Conservation (phyloP, 1,140 invertebrate genomes). For the Lepidurus arcticus region DNA sequence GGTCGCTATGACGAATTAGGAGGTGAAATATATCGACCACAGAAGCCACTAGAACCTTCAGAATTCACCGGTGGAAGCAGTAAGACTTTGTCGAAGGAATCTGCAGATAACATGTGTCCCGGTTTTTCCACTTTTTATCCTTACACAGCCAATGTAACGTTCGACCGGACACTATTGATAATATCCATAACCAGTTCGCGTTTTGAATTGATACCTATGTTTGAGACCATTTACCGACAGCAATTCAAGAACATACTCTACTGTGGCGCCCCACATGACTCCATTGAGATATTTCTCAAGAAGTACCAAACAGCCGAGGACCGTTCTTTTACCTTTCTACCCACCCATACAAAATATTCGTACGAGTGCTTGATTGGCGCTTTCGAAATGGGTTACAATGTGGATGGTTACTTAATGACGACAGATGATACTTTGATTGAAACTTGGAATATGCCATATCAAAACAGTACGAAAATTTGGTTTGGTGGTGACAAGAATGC, state of each 20-base stretch:
- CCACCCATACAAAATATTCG: slow-evolving; percentile 40
- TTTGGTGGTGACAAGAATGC: slow-evolving; percentile 37
- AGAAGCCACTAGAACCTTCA: slow-evolving; percentile 1
- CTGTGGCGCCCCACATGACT: slow-evolving; percentile 42
- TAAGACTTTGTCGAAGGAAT: slow-evolving; percentile 39
- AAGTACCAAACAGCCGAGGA: slow-evolving; percentile 40
- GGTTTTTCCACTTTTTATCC: slow-evolving; percentile 40
- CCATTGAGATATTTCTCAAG: slow-evolving; percentile 40
- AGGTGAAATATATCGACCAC: neutral
- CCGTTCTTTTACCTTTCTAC: slow-evolving; percentile 41
- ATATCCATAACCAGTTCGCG: slow-evolving; percentile 42
- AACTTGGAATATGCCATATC: slow-evolving; percentile 38
- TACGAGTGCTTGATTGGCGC: slow-evolving; percentile 44
- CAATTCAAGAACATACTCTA: slow-evolving; percentile 44
- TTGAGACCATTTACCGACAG: slow-evolving; percentile 42
- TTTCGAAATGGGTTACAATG: slow-evolving; percentile 44
- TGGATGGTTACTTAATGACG: slow-evolving; percentile 42
- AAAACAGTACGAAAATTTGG: slow-evolving; percentile 41
- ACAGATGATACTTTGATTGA: slow-evolving; percentile 42
- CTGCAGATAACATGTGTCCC: slow-evolving; percentile 40
- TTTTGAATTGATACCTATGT: slow-evolving; percentile 42
- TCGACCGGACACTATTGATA: slow-evolving; percentile 41
- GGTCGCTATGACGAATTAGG: neutral
- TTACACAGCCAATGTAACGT: slow-evolving; percentile 34
- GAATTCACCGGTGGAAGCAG: slow-evolving; percentile 25